Evolutionary conservation across 2,113 vertebrate species (phyloP), one percentile per base, ranked within the genome.

Genomic region (Platichthys flesus): DNA sequence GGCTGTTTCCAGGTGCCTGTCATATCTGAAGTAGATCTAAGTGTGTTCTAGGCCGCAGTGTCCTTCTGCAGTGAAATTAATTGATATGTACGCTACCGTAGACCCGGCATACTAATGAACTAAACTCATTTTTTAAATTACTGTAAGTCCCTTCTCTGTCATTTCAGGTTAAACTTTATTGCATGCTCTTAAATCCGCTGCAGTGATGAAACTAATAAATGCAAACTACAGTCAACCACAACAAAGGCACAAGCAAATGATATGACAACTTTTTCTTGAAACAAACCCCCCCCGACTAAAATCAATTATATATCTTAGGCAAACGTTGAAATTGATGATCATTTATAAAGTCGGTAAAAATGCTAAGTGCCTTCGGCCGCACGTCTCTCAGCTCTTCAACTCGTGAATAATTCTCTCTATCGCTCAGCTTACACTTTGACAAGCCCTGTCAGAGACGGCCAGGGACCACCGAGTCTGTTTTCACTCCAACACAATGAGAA

Each of bases 11-110:
- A 85, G 73, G 79, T 80, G 79, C 65, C 74, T 88, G 88, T 88
- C 86, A 85, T 88, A 88, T 90, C 82, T 87, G 78, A 82, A 88
- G 83, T 58, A 78, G 69, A 88, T 85, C 78, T 85, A 78, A 87
- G 71, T 68, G 73, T 77, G 76, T 74, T 83, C 26, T 12, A 69
- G 77, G 49, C 58, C 13, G 74, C 78, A 67, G 45, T 87, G 85
- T 86, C 88, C 91, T 89, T 90, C 72, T 84, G 78, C 84, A 64
- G 81, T 83, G 57, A 71, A 87, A 86, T 85, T 82, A 91, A 85
- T 88, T 88, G 80, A 92, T 90, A 81, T 81, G 76, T 80, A 76
- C 80, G 68, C 79, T 77, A 71, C 85, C 68, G 69, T 77, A 15
- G 71, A 65, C 78, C 75, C 60, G 59, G 75, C 84, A 92, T 90